Evolutionary conservation across 2,113 vertebrate species (phyloP).

Genomic region (Chiloscyllium plagiosum): DNA sequence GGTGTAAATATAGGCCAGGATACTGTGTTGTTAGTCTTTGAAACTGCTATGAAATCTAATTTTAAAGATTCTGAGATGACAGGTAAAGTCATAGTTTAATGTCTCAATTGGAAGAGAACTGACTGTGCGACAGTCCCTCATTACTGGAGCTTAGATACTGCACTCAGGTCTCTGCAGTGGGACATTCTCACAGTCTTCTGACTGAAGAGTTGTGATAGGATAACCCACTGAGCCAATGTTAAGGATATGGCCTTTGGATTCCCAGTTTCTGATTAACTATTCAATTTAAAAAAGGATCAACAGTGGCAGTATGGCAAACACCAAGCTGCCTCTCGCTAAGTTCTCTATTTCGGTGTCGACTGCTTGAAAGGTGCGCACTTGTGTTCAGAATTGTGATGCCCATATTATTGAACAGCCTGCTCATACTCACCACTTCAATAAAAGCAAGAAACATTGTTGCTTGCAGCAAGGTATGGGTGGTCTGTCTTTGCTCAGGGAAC

Average conservation of each 20-base stretch:
- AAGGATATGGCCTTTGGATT: not conserved
- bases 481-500: not conserved
- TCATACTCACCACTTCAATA: not conserved
- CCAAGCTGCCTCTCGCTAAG: not conserved
- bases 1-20: not conserved
- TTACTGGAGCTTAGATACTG: not conserved
- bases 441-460: not conserved
- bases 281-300: not conserved
- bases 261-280: not conserved
- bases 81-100: not conserved
- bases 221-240: not conserved
- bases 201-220: not conserved
- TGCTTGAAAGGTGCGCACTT: not conserved
- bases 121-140: not conserved
- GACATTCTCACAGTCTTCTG: too few species aligned
- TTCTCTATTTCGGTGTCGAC: not conserved
- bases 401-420: not conserved
- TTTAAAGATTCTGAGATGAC: not conserved
- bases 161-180: not conserved
- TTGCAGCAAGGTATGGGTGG: not conserved
- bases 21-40: not conserved
- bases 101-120: not conserved
- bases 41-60: not conserved
- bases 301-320: not conserved
- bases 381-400: not conserved